Evolutionary conservation across 2,113 vertebrate genomes (phyloP).

Genomic region (Canis aureus): DNA sequence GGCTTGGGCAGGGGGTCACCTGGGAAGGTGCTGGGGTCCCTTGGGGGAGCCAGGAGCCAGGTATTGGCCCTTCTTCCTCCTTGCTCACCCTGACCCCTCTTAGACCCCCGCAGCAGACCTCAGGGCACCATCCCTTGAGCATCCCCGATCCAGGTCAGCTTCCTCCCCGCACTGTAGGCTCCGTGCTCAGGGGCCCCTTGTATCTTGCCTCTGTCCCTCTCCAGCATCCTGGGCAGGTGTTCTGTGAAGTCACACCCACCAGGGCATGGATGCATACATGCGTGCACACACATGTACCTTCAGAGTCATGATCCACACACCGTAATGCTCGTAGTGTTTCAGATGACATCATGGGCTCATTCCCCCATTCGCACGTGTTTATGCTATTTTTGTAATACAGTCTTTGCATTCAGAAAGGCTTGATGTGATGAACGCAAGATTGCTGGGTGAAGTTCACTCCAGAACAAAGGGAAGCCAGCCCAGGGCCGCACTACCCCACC

Average conservation of each 20-base stretch:
- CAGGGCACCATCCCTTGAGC: background rate
- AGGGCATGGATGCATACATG: accelerated
- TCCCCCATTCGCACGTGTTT: background rate
- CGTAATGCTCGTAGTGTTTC: background rate
- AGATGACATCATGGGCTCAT: background rate
- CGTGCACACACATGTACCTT: accelerated
- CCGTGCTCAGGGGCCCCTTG: accelerated
- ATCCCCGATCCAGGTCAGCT: accelerated
- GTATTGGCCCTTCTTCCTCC: background rate
- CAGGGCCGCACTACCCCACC: too few relatives aligned
- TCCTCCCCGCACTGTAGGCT: background rate
- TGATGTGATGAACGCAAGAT: background rate
- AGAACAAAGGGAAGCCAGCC: too few relatives aligned
- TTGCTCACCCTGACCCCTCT: background rate
- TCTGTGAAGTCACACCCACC: background rate
- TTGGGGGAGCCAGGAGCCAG: too few relatives aligned
- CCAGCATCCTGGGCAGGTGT: background rate
- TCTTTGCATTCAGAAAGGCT: background rate
- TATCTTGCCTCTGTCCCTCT: background rate
- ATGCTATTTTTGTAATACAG: background rate
- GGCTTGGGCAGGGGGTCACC: accelerated
- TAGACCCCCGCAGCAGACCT: background rate
- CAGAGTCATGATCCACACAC: background rate
- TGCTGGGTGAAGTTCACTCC: background rate
- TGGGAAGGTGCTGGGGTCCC: background rate